Percentiles rank a stretch among this genome's conserved stretches.
Conservation (phyloP, 2,888 invertebrate species). For the Pammene fasciana region DNA sequence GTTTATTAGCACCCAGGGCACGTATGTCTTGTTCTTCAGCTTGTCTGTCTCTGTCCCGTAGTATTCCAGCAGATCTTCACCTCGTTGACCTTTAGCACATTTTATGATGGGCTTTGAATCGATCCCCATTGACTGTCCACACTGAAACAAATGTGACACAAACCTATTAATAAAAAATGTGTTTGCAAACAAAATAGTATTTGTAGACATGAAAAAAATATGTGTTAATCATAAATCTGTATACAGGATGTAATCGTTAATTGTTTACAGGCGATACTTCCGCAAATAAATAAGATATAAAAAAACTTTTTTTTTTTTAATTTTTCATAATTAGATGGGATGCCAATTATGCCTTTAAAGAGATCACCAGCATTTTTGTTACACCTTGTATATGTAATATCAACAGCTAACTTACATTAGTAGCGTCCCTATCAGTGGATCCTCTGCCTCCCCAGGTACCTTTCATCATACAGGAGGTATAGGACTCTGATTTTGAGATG, state of each 20-base stretch:
- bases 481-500: constrained; percentile 81
- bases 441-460: constrained; percentile 29
- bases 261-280: too few species aligned
- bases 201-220: too few species aligned
- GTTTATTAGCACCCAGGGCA: constrained; percentile 17
- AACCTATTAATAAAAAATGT: not conserved
- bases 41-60: constrained; percentile 26
- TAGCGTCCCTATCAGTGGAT: constrained; percentile 31
- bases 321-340: too few species aligned
- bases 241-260: too few species aligned
- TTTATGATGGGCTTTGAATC: constrained; percentile 11
- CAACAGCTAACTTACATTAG: constrained; percentile 44
- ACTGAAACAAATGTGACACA: constrained; percentile 15
- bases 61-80: constrained; percentile 30
- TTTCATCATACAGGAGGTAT: constrained; percentile 72
- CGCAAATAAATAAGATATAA: too few species aligned
- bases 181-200: too few species aligned
- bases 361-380: too few species aligned
- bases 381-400: too few species aligned
- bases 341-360: too few species aligned
- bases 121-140: constrained; percentile 28
- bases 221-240: too few species aligned
- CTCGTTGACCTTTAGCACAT: constrained; percentile 30
- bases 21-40: not conserved
- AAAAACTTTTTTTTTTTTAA: too few species aligned